Evolutionary conservation across 2,113 vertebrate species (phyloP).

Genomic region (Calyptomena viridis): DNA sequence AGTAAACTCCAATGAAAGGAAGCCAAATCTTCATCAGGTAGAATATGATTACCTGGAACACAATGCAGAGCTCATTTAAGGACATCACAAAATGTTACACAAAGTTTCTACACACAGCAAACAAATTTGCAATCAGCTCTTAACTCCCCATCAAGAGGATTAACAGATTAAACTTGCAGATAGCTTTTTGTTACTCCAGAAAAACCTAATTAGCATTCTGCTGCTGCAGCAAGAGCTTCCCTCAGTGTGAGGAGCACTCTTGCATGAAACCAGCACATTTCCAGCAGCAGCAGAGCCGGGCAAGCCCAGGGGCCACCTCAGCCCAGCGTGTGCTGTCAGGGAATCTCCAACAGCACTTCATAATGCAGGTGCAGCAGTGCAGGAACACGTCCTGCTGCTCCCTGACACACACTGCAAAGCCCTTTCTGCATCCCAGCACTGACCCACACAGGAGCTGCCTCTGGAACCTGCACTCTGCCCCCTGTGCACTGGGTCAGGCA

Average conservation of each 20-base stretch:
- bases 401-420: too few species aligned
- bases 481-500: neutral
- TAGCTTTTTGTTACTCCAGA: neutral
- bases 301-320: neutral
- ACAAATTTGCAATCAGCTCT: neutral
- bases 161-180: neutral
- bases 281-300: neutral
- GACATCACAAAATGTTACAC: neutral
- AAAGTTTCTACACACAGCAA: neutral
- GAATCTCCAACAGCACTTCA: neutral
- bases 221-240: neutral
- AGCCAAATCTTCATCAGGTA: slow-evolving; percentile 98
- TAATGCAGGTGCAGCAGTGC: neutral
- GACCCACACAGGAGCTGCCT: neutral
- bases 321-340: accelerated
- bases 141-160: neutral
- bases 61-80: slow-evolving; percentile 40
- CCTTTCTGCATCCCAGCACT: neutral
- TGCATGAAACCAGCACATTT: neutral
- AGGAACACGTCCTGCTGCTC: too few species aligned
- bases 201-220: neutral
- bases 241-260: neutral
- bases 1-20: slow-evolving; percentile 98
- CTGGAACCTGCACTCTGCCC: neutral
- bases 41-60: slow-evolving; percentile 92